Evolutionary conservation across 1,140 invertebrate genomes (phyloP).

Genomic region (Stegodyphus dumicola): DNA sequence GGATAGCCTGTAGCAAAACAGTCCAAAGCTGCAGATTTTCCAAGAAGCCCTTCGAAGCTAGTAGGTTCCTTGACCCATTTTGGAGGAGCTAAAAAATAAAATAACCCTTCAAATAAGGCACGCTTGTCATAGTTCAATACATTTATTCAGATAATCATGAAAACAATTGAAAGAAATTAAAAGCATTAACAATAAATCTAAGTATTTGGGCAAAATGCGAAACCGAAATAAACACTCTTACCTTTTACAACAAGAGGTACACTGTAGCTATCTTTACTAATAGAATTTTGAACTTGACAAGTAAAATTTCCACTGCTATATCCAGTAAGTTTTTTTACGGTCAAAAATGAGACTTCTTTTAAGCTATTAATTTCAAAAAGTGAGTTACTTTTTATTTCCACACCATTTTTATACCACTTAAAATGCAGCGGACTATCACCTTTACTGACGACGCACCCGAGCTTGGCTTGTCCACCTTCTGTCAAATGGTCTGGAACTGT

Average conservation of each 20-base stretch:
- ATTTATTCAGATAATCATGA: no score
- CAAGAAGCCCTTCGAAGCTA: not conserved
- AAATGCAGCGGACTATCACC: slow-evolving; percentile 21
- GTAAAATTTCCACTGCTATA: slow-evolving; percentile 84
- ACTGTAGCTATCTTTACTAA: slow-evolving; percentile 91
- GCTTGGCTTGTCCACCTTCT: slow-evolving; percentile 31
- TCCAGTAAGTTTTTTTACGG: slow-evolving; percentile 80
- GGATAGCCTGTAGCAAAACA: slow-evolving; percentile 32
- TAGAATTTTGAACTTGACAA: slow-evolving; percentile 91
- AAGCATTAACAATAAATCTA: no score
- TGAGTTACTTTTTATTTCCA: slow-evolving; percentile 19
- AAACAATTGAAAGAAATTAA: no score
- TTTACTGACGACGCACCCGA: slow-evolving; percentile 20
- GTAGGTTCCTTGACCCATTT: slow-evolving; percentile 30
- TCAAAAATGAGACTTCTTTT: slow-evolving; percentile 72
- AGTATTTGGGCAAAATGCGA: no score
- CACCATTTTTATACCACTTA: slow-evolving; percentile 26
- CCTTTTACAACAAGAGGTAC: slow-evolving; percentile 85
- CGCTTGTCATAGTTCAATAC: no score
- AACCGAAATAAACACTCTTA: slow-evolving; percentile 66
- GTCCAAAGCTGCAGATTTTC: not conserved
- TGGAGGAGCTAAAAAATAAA: slow-evolving; percentile 22
- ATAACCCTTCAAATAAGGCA: not conserved
- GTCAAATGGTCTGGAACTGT: slow-evolving; percentile 12
- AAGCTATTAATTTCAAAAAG: slow-evolving; percentile 21